Conservation (phyloP, 1,140 invertebrate genomes). For the Drosophila pandora region DNA sequence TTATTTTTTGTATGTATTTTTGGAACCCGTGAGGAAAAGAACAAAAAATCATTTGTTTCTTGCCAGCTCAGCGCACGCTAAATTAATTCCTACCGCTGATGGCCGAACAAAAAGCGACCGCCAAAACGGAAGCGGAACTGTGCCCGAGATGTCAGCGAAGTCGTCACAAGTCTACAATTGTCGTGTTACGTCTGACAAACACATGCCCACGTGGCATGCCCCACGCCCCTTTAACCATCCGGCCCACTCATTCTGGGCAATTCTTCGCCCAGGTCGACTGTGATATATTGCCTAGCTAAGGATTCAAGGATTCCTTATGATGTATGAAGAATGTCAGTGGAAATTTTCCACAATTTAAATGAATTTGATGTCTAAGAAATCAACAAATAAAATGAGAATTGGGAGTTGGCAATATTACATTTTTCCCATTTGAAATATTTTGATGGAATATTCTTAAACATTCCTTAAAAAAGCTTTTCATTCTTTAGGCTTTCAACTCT, state of each 20-base stretch:
- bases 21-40: constrained; percentile 51
- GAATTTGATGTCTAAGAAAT: neutral
- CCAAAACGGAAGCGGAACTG: constrained; percentile 79
- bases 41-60: constrained; percentile 77
- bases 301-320: constrained; percentile 25
- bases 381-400: neutral
- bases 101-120: constrained; percentile 72
- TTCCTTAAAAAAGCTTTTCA: too few relatives aligned
- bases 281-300: constrained; percentile 40
- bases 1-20: constrained; percentile 59
- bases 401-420: neutral
- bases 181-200: constrained; percentile 80
- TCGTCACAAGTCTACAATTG: constrained; percentile 76
- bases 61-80: constrained; percentile 79
- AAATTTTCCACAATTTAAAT: constrained; percentile 12
- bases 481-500: too few relatives aligned
- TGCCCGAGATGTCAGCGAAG: constrained; percentile 74
- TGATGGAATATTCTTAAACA: too few relatives aligned
- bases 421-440: neutral
- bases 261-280: constrained; percentile 11
- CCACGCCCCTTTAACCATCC: constrained; percentile 1
- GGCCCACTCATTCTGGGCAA: neutral
- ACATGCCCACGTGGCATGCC: constrained; percentile 68
- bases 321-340: constrained; percentile 5
- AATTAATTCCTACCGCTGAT: constrained; percentile 75